Conservation (phyloP, 2,797 vertebrate genomes). For the Ispidina picta region DNA sequence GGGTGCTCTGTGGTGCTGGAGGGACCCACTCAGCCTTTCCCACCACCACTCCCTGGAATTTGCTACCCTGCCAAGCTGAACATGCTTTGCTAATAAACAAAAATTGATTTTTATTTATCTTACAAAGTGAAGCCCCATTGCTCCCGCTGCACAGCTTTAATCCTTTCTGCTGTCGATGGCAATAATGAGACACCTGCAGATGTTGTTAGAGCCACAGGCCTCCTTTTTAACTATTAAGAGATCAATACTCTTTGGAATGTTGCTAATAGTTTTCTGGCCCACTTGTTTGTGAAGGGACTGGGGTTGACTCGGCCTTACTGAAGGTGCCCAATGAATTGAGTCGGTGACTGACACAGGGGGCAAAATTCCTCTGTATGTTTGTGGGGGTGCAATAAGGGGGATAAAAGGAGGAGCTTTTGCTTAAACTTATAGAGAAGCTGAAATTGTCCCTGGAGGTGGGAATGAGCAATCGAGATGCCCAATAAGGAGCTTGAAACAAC, state of each 20-base stretch:
- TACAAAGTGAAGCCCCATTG: neutral
- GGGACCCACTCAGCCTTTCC: neutral
- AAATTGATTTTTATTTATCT: slow-evolving; percentile 10
- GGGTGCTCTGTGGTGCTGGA: rapidly evolving
- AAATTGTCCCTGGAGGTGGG: neutral
- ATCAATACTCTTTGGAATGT: neutral
- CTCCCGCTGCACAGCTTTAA: neutral
- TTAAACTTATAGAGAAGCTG: neutral
- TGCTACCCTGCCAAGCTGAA: neutral
- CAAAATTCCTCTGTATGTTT: rapidly evolving
- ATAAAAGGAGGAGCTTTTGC: neutral
- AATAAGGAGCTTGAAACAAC: neutral
- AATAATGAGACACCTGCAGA: neutral
- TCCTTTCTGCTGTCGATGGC: neutral
- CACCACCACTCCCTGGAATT: rapidly evolving
- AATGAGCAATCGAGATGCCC: neutral
- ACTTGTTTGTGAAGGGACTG: rapidly evolving
- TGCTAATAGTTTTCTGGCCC: neutral
- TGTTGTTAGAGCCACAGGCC: neutral
- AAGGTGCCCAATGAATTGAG: neutral
- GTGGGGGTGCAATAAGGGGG: neutral
- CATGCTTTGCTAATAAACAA: neutral
- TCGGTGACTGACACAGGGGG: rapidly evolving
- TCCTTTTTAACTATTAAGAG: neutral
- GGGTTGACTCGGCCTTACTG: rapidly evolving